These are phyloP conservation scores for Parochlus steinenii DNA, from an alignment of 2,888 invertebrate species.

Conservation along the genomic window DNA sequence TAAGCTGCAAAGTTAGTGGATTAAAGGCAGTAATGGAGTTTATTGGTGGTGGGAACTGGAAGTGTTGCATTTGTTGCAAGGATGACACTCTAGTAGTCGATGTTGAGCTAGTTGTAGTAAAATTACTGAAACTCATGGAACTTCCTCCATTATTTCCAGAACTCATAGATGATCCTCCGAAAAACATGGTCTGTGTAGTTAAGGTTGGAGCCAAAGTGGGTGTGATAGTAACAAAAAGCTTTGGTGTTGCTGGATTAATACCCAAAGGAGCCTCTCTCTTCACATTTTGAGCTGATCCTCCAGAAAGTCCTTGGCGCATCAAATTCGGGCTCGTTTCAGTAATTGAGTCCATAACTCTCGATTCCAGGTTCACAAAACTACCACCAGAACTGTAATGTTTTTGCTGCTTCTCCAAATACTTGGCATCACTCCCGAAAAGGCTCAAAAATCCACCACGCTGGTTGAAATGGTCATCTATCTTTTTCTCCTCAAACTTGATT, in stretches of 20 bases:
- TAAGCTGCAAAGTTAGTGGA: slow-evolving; percentile 43
- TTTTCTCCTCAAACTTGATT: slow-evolving; percentile 4
- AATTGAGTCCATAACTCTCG: slow-evolving; percentile 39
- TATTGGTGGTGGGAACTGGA: slow-evolving; percentile 49
- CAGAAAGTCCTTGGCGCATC: slow-evolving; percentile 68
- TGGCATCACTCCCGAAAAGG: slow-evolving; percentile 52
- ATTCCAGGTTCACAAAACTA: slow-evolving; percentile 42
- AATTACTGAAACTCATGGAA: slow-evolving; percentile 17
- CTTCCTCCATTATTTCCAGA: too few relatives aligned
- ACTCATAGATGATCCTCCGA: slow-evolving; percentile 21
- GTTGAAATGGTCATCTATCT: slow-evolving; percentile 6
- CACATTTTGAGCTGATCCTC: slow-evolving; percentile 53
- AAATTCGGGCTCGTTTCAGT: slow-evolving; percentile 52
- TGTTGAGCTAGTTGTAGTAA: slow-evolving; percentile 14
- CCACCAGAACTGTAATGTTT: slow-evolving; percentile 27
- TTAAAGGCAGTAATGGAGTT: slow-evolving; percentile 54
- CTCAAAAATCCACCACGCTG: slow-evolving; percentile 17
- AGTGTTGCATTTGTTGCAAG: slow-evolving; percentile 32
- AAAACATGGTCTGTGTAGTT: slow-evolving; percentile 22
- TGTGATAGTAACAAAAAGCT: slow-evolving; percentile 38
- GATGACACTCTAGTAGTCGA: slow-evolving; percentile 21
- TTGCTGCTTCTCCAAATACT: slow-evolving; percentile 22
- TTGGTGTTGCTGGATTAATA: slow-evolving; percentile 33
- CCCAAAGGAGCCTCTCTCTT: slow-evolving; percentile 7
- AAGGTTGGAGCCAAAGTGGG: slow-evolving; percentile 38